phyloP scores from a whole-genome alignment of 2,888 invertebrate genomes.

The Apodemia hepburni region DNA sequence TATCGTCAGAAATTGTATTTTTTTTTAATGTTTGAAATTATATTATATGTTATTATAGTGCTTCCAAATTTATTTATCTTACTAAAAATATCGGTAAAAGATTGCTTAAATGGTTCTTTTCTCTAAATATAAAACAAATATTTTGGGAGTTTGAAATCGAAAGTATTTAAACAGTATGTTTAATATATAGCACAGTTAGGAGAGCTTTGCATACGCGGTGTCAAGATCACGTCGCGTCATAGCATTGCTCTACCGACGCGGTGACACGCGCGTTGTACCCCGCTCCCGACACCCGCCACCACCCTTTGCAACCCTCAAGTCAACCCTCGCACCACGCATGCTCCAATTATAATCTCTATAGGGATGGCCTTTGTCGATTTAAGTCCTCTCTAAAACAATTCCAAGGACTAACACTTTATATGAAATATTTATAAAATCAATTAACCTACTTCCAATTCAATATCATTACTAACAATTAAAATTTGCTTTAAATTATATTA shows the following conservation, averaged over 20 bases:
- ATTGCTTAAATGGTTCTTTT: neutral
- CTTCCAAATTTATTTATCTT: neutral
- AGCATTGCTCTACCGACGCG: conserved; percentile 62
- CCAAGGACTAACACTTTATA: conserved; percentile 30
- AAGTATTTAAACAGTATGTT: conserved; percentile 31
- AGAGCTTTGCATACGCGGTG: conserved; percentile 67
- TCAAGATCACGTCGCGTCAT: conserved; percentile 74
- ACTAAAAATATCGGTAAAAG: neutral
- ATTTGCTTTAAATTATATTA: neutral
- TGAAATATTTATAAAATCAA: neutral
- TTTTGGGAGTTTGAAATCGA: conserved; percentile 23
- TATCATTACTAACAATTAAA: neutral
- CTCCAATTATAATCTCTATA: conserved; percentile 79
- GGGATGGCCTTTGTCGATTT: conserved; percentile 73
- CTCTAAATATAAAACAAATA: neutral
- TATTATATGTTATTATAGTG: too few relatives aligned
- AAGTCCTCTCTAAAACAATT: conserved; percentile 23
- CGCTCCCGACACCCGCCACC: conserved; percentile 37
- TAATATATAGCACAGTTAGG: conserved; percentile 38
- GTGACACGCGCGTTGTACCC: conserved; percentile 35
- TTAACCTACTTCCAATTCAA: neutral
- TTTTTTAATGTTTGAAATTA: too few relatives aligned
- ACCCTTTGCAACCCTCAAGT: conserved; percentile 53
- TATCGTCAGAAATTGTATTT: too few relatives aligned
- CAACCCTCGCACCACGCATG: conserved; percentile 76